Conservation (phyloP, 2,888 invertebrate genomes). For the Phaedon cochleariae region DNA sequence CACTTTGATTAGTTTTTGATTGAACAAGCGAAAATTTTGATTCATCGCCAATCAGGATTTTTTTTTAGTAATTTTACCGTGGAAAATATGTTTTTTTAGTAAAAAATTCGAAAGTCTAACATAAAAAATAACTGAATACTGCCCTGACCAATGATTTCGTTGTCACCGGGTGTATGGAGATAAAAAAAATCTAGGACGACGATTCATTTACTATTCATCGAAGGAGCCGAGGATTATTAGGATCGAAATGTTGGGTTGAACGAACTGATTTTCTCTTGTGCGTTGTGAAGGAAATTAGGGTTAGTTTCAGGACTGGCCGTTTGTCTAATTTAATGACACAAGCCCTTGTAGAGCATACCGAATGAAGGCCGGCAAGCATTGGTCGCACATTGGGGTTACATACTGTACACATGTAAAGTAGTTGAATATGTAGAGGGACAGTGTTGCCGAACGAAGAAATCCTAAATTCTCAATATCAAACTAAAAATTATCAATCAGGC, state of each 20-base stretch:
- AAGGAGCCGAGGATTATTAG: constrained; percentile 23
- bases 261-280: constrained; percentile 27
- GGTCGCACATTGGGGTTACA: constrained; percentile 28
- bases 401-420: constrained; percentile 41
- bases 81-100: too few relatives aligned
- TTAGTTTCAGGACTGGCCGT: constrained; percentile 32
- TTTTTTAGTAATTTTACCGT: too few relatives aligned
- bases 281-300: constrained; percentile 27
- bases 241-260: constrained; percentile 20
- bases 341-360: constrained; percentile 41
- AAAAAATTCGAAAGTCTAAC: too few relatives aligned
- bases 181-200: constrained; percentile 12
- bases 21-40: too few relatives aligned
- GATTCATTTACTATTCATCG: constrained; percentile 29
- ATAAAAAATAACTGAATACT: too few relatives aligned
- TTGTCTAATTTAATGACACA: constrained; percentile 41
- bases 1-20: too few relatives aligned
- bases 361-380: constrained; percentile 33
- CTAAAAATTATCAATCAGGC: too few relatives aligned
- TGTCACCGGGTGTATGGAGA: too few relatives aligned
- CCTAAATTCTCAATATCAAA: too few relatives aligned
- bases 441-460: neutral
- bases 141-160: too few relatives aligned
- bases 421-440: constrained; percentile 38
- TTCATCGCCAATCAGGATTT: too few relatives aligned